Base-by-base conservation (phyloP, 1,140 invertebrate genomes). In the Spodoptera frugiperda region DNA sequence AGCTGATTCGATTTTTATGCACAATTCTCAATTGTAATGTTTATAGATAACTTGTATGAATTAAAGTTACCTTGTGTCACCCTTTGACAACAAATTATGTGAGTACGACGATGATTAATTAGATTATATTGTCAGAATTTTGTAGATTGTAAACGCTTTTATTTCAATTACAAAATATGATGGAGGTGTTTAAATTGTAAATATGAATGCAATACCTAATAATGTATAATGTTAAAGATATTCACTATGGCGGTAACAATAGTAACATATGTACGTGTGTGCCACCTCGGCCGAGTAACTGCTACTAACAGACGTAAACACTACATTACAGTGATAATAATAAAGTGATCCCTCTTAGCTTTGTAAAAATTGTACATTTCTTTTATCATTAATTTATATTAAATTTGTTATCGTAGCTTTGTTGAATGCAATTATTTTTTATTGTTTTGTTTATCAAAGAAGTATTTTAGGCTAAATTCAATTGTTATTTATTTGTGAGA, bases 371-470 rank as follows among this genome's bases (percentile, higher is more conserved):
- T 93, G 90, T 93, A 93, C 89, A 93, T 93, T 92, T 90, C 88
- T 90, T 91, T 92, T 93, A 93, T 87, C 77, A 88, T 91, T 94
- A 93, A 94, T 93, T 94, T 93, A 94, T 94, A 92, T 91, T 92
- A 90, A 93, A 93, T 93, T 94, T 94, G 92, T 94, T 94, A 94
- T 94, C 83, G 88, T 92, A 90, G 92, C 92, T 94, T 90, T 94
- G 91, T 93, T 93, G 89, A 92, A 94, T 94, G 91, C 91, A 90
- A 94, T 92, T 92, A 91, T 93, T 91, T 91, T 92, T 94, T 92
- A 91, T 92, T 93, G 90, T 94, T 94, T 93, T 93, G 90, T 93
- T 92, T 94, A 92, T 94, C 84, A 90, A 93, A 88, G 86, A 93
- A 93, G 88, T 91, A 91, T 92, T 94, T 91, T 92, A 93, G 90